A percentile compares a stretch with the other conserved stretches of the same genome.
phyloP scores from a whole-genome alignment of 2,113 vertebrate genomes.

The Varanus salvator region DNA sequence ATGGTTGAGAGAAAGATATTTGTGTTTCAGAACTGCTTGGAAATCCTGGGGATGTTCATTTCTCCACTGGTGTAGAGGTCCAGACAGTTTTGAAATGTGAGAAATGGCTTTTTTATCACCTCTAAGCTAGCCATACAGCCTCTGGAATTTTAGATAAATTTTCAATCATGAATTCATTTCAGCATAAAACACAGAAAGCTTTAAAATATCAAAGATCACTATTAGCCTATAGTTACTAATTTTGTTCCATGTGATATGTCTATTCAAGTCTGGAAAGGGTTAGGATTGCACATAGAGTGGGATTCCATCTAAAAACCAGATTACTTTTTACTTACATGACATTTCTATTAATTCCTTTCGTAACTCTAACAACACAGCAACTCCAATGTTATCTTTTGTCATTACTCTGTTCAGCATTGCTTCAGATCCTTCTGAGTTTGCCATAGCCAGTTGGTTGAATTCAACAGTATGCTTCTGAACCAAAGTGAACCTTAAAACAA shows the following conservation, averaged over 20 bases:
- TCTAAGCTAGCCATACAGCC: not conserved
- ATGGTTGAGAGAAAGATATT: not conserved
- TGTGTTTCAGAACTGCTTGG: not conserved
- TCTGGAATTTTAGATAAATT: not conserved
- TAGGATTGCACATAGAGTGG: not conserved
- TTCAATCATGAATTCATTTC: not conserved
- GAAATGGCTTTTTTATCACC: not conserved
- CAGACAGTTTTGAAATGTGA: not conserved
- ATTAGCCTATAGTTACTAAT: not conserved
- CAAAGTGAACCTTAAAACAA: constrained; percentile 89
- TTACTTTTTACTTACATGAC: constrained; percentile 84
- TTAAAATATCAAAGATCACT: not conserved
- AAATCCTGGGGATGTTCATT: not conserved
- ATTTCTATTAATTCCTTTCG: constrained; percentile 94
- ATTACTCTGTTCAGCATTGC: constrained; percentile 98
- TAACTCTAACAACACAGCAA: constrained; percentile 93
- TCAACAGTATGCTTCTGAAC: constrained; percentile 99
- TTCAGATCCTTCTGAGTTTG: constrained; percentile 97
- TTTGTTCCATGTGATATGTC: not conserved
- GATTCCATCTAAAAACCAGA: constrained; percentile 24
- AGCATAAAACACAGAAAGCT: not conserved
- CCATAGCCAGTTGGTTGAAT: constrained; percentile 99
- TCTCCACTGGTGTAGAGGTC: not conserved
- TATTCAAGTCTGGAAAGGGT: not conserved
- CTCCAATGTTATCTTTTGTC: constrained; percentile 99